Percentiles rank a stretch among this genome's conserved stretches.
Evolutionary conservation across 2,797 vertebrate species (phyloP).

Genomic region (Sebastes cheni): DNA sequence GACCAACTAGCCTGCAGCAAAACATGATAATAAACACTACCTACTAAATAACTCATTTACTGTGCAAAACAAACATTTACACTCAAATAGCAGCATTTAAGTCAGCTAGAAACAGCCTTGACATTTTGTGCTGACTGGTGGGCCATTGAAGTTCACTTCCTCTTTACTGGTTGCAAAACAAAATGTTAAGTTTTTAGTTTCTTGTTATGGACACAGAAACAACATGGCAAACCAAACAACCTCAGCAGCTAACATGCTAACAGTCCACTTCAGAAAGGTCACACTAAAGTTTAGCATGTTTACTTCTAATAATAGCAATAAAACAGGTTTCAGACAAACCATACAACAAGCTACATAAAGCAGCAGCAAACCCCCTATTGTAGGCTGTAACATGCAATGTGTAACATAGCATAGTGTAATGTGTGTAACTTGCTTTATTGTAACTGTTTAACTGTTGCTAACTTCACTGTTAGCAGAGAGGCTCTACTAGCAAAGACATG

Average conservation of each 20-base stretch:
- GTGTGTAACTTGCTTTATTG: not conserved
- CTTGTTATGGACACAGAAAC: not conserved
- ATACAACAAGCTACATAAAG: not conserved
- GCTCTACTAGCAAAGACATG: slow-evolving; percentile 34
- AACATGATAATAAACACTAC: not conserved
- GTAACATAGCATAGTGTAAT: too few species aligned
- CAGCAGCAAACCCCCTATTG: not conserved
- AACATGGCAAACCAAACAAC: not conserved
- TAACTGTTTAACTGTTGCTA: too few species aligned
- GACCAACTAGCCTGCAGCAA: slow-evolving; percentile 47
- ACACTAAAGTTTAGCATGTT: slow-evolving; percentile 39
- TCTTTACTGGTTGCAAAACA: slow-evolving; percentile 31
- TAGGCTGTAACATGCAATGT: not conserved
- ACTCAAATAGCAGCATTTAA: not conserved
- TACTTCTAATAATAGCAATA: slow-evolving; percentile 24
- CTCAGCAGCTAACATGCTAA: slow-evolving; percentile 25
- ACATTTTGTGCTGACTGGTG: not conserved
- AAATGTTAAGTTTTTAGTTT: not conserved
- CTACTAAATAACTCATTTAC: slow-evolving; percentile 20
- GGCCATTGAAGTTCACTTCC: slow-evolving; percentile 49
- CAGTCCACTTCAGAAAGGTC: slow-evolving; percentile 45
- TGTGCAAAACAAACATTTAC: not conserved
- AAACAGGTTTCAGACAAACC: not conserved
- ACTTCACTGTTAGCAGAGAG: slow-evolving; percentile 4
- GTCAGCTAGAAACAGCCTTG: not conserved